These are phyloP conservation scores for Takifugu ocellatus DNA, from an alignment of 2,797 vertebrate species.

Conservation along the genomic window DNA sequence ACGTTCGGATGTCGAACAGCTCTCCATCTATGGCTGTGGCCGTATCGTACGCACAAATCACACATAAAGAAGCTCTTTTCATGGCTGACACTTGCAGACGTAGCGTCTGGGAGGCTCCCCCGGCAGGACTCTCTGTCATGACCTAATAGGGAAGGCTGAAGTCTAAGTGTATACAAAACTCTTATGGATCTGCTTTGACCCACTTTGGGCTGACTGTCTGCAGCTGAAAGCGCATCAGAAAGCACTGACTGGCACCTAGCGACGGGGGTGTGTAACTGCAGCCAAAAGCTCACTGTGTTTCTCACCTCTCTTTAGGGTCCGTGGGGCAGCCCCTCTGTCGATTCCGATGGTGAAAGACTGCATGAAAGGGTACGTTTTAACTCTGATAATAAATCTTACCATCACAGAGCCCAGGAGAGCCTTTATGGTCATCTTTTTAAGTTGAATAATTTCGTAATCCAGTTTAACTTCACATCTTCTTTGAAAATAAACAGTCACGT, in stretches of 20 bases:
- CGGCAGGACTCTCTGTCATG: constrained; percentile 50
- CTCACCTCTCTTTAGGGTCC: constrained; percentile 55
- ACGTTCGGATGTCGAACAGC: constrained; percentile 44
- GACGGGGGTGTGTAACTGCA: constrained; percentile 38
- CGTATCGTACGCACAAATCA: constrained; percentile 27
- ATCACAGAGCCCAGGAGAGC: too few species aligned
- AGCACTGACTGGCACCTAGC: constrained; percentile 60
- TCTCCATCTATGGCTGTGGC: constrained; percentile 56
- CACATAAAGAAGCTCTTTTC: constrained; percentile 49
- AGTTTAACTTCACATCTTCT: too few species aligned
- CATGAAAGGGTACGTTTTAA: constrained; percentile 69
- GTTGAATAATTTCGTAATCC: too few species aligned
- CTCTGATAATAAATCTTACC: too few species aligned
- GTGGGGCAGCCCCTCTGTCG: constrained; percentile 61
- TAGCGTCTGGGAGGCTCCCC: constrained; percentile 41
- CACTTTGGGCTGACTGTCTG: constrained; percentile 54
- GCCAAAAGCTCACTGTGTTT: constrained; percentile 8
- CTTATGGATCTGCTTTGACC: constrained; percentile 65
- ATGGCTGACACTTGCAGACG: constrained; percentile 20
- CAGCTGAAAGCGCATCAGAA: constrained; percentile 32
- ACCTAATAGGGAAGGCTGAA: constrained; percentile 68
- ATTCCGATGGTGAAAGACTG: constrained; percentile 70
- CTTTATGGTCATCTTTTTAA: background rate
- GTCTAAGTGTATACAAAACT: constrained; percentile 66
- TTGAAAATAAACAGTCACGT: too few species aligned